These are phyloP conservation scores for Nipponia nippon DNA, from an alignment of 2,113 vertebrate species.

Conservation along the genomic window DNA sequence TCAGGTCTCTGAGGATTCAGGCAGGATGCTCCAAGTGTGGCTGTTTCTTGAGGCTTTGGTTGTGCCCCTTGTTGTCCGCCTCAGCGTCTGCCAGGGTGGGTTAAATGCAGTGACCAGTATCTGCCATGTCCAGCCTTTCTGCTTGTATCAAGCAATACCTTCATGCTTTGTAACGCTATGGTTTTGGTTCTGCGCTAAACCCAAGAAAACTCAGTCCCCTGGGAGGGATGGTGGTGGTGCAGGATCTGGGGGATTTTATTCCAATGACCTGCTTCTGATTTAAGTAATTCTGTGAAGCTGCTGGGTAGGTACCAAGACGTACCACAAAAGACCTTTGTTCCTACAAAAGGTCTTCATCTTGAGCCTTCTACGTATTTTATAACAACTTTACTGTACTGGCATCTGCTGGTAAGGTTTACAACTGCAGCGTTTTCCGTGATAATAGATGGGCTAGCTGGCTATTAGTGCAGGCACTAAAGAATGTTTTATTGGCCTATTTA, in stretches of 20 bases:
- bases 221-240: not conserved
- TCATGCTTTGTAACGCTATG: not conserved
- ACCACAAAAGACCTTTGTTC: not conserved
- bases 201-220: not conserved
- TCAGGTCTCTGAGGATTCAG: accelerated
- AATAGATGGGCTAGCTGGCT: not conserved
- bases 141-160: not conserved
- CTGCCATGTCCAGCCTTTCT: not conserved
- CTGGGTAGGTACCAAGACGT: accelerated
- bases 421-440: not conserved
- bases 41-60: not conserved
- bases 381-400: not conserved
- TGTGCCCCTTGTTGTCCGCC: accelerated
- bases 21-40: not conserved
- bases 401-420: constrained; percentile 14
- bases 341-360: not conserved
- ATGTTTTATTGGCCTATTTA: not conserved
- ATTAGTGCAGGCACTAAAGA: not conserved
- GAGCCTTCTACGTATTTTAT: not conserved
- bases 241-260: not conserved
- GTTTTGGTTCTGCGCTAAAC: not conserved
- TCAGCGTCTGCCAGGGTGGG: not conserved
- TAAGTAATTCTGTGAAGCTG: not conserved
- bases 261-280: not conserved
- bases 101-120: not conserved